A percentile compares a stretch with the other conserved stretches of the same genome.
Evolutionary conservation across 2,797 vertebrate species (phyloP).

Genomic region (Graptemys geographica): DNA sequence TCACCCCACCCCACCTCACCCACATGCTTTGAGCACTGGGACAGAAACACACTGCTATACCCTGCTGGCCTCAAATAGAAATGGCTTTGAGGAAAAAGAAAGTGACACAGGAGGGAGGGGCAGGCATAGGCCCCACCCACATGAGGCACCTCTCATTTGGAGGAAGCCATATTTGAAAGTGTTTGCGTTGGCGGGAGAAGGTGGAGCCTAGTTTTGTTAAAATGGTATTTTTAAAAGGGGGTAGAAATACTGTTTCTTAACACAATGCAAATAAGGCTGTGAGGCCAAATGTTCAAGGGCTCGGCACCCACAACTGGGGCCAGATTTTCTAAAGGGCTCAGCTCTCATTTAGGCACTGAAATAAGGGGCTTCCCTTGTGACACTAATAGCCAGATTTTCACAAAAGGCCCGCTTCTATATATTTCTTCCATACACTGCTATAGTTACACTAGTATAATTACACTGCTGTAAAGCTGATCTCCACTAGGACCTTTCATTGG

Average conservation of each 20-base stretch:
- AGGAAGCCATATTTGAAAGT: background rate
- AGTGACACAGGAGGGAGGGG: background rate
- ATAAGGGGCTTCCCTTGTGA: background rate
- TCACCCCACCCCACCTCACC: background rate
- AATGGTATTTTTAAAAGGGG: background rate
- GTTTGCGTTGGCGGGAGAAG: background rate
- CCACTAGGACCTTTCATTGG: background rate
- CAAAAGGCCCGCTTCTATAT: background rate
- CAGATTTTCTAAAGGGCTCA: background rate
- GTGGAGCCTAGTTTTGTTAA: background rate
- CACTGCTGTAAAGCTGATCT: background rate
- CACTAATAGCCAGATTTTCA: background rate
- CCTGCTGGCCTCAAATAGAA: background rate
- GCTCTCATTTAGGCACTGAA: background rate
- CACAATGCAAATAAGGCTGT: background rate
- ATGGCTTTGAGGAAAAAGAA: background rate
- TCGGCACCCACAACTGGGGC: background rate
- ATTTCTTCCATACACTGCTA: background rate
- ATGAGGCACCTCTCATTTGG: background rate
- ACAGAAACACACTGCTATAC: background rate
- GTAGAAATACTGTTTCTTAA: background rate
- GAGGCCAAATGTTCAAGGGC: background rate
- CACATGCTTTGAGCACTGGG: background rate
- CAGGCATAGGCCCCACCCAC: background rate
- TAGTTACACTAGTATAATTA: background rate